Evolutionary conservation across 2,113 vertebrate species (phyloP).

Genomic region (Glareola pratincola): DNA sequence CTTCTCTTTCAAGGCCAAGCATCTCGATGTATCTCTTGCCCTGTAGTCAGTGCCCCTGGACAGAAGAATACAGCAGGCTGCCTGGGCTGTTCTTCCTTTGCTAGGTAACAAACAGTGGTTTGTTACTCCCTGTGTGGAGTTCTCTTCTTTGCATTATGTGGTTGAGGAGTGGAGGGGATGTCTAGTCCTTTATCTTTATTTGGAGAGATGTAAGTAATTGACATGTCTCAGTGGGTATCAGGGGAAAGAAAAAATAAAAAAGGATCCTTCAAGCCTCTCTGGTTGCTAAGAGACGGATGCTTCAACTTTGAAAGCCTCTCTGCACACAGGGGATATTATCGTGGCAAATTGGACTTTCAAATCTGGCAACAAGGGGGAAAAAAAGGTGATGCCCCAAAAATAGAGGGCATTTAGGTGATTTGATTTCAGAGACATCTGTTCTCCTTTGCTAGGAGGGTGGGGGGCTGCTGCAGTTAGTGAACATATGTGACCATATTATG

Average conservation of each 20-base stretch:
- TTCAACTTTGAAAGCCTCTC: constrained; percentile 72
- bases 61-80: not conserved
- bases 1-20: not conserved
- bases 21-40: rapidly evolving
- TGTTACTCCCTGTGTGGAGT: not conserved
- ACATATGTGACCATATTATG: not conserved
- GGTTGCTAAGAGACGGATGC: constrained; percentile 71
- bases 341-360: constrained; percentile 71
- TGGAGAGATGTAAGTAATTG: constrained; percentile 6
- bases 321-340: constrained; percentile 63
- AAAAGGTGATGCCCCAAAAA: constrained; percentile 29
- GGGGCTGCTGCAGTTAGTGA: not conserved
- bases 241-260: not conserved
- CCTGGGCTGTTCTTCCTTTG: not conserved
- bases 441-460: not conserved
- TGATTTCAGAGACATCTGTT: constrained; percentile 24
- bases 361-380: constrained; percentile 1
- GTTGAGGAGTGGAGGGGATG: not conserved
- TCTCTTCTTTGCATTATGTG: not conserved
- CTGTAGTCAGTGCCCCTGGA: not conserved
- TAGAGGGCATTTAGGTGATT: constrained; percentile 8
- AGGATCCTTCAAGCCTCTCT: constrained; percentile 4
- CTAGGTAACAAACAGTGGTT: not conserved
- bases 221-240: not conserved
- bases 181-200: not conserved